Evolutionary conservation across 2,797 vertebrate genomes (phyloP).

Genomic region (Rhynchotus rufescens): DNA sequence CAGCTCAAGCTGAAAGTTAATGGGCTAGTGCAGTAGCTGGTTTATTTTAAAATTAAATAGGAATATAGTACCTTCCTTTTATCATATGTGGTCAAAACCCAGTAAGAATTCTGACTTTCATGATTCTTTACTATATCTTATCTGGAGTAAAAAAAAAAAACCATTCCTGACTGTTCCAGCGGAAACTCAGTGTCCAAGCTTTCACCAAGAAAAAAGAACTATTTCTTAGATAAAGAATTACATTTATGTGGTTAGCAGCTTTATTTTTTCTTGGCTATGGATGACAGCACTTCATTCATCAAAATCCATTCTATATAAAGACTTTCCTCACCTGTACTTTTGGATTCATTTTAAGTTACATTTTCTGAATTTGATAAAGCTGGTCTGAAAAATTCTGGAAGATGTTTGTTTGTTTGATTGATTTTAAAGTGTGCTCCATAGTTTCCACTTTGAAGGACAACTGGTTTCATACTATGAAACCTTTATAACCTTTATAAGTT

Average conservation of each 20-base stretch:
- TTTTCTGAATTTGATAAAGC: neutral
- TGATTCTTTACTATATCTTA: neutral
- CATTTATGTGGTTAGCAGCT: neutral
- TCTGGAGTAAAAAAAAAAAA: neutral
- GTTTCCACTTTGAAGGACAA: neutral
- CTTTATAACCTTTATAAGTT: neutral
- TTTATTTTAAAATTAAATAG: neutral
- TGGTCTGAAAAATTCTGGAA: neutral
- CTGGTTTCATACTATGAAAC: fast-evolving
- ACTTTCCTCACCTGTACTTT: fast-evolving
- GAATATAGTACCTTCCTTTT: neutral
- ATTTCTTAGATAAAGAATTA: neutral
- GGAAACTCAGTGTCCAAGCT: neutral
- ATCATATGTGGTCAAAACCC: neutral
- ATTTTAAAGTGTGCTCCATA: neutral
- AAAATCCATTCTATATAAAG: neutral
- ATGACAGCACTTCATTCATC: neutral
- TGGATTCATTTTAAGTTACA: neutral
- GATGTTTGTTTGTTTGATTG: neutral
- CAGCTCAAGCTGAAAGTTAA: conserved; percentile 22
- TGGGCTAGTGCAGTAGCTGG: neutral
- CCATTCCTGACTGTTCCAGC: neutral
- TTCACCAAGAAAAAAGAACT: neutral
- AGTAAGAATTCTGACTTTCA: neutral
- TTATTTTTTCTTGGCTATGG: neutral